Base-by-base conservation (phyloP, 1,140 invertebrate genomes). In the Tenebrio molitor region DNA sequence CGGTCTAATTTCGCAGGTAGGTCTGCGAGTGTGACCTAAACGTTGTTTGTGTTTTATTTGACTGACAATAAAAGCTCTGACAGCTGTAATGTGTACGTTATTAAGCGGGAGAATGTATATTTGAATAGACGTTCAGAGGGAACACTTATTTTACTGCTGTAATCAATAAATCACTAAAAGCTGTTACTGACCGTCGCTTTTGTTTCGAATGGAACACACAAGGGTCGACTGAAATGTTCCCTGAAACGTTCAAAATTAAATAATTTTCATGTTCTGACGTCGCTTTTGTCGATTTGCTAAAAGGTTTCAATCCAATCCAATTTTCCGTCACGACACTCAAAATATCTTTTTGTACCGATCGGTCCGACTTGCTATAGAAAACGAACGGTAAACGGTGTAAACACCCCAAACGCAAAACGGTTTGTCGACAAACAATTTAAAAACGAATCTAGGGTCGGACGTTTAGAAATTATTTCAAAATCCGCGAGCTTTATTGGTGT, bases 161-260 rank as follows among this genome's bases (percentile, higher is more conserved):
- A 75, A 75, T 75, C 74, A 70, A 75, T 75, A 75, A 75, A 70
- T 75, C 74, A 73, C 71, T 68, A 69, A 74, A 73, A 73, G 72
- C 72, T 73, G 72, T 73, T 70, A 70, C 72, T 73, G 67, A 73
- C 72, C 67, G 25, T 58, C 36, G 50, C 44, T 67, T 72, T 72
- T 72, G 64, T 72, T 72, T 72, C 50, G 69, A 70, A 23, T 63
- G 34, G 15, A 33, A 66, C 36, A 70, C 53, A 70, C 44, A 58
- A 70, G 69, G 69, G 69, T 70, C 29, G 46, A 42, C 53, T 25
- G 33, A 62, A 62, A 70, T 39, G 50, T 23, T 33, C 29, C 15
- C 46, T 42, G 39, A 62, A 58, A 53, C 58, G 33, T 42, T 70
- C 8, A 42, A 70, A 70, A 70, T 70, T 70, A 70, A 70, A 70